phyloP scores from a whole-genome alignment of 1,140 invertebrate species.

The Megathymus violae region DNA sequence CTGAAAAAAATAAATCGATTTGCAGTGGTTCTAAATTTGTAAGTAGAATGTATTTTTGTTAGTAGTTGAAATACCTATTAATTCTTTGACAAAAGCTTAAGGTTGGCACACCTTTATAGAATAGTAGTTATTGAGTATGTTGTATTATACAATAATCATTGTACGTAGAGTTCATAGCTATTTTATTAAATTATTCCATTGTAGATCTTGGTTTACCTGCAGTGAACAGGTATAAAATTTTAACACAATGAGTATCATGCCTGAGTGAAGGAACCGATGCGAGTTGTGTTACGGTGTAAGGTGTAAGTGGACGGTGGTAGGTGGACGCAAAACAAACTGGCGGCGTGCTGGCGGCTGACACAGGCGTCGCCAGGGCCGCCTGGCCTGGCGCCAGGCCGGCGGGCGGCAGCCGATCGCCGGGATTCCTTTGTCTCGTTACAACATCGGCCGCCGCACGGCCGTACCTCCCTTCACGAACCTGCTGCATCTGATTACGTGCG shows the following conservation, averaged over 20 bases:
- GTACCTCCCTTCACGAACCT: constrained; percentile 6
- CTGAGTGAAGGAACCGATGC: constrained; percentile 1
- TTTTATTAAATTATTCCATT: no score
- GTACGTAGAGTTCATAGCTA: neutral
- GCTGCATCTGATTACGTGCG: constrained; percentile 20
- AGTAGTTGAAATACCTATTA: no score
- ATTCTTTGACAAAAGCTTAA: no score
- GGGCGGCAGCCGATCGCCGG: constrained; percentile 74
- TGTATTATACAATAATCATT: neutral
- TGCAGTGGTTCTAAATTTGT: no score
- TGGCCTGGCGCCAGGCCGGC: constrained; percentile 82
- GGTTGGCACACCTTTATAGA: no score
- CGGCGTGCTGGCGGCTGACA: constrained; percentile 74
- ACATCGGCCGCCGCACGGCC: constrained; percentile 12
- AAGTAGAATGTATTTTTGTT: no score
- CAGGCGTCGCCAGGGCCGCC: constrained; percentile 77
- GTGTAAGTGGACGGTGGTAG: constrained; percentile 36
- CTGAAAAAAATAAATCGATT: no score
- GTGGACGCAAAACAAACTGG: constrained; percentile 51
- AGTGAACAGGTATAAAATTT: neutral
- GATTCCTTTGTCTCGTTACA: constrained; percentile 79
- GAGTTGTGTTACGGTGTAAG: constrained; percentile 4
- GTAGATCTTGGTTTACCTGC: no score
- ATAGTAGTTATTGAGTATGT: no score
- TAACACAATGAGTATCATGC: no score